phyloP scores from a whole-genome alignment of 2,113 vertebrate species.

The Carettochelys insculpta region DNA sequence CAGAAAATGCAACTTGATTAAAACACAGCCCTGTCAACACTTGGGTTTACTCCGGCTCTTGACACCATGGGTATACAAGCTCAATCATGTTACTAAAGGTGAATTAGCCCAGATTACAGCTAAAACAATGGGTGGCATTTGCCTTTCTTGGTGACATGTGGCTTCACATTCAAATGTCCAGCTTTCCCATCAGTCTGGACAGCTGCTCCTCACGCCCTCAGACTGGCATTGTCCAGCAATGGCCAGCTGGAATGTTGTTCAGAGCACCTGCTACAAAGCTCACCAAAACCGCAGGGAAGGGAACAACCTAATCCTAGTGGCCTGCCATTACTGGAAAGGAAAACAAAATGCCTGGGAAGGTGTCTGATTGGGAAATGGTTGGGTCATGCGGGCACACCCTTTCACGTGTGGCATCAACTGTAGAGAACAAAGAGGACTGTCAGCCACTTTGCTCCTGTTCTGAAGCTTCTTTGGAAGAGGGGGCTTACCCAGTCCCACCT shows the following conservation, averaged over 20 bases:
- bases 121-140: slow-evolving; percentile 55
- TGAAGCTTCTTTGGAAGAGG: not conserved
- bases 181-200: slow-evolving; percentile 23
- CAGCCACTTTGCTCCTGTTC: not conserved
- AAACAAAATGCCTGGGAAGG: not conserved
- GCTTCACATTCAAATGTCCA: slow-evolving; percentile 51
- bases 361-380: not conserved
- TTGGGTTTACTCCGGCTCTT: not conserved
- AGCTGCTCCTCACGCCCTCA: slow-evolving; percentile 72
- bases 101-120: slow-evolving; percentile 61
- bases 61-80: not conserved
- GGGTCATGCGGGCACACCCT: not conserved
- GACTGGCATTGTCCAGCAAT: slow-evolving; percentile 78
- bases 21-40: not conserved
- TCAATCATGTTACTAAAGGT: slow-evolving; percentile 52
- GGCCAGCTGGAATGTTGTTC: slow-evolving; percentile 24
- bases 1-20: not conserved
- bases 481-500: not conserved
- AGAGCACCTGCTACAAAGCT: slow-evolving; percentile 62
- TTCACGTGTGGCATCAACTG: fast-evolving
- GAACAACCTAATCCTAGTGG: not conserved
- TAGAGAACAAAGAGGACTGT: fast-evolving
- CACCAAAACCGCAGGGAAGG: slow-evolving; percentile 16
- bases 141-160: slow-evolving; percentile 65
- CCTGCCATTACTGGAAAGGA: not conserved